These are phyloP conservation scores for Meteorus cinctellus DNA, from an alignment of 2,888 invertebrate genomes.

Conservation along the genomic window DNA sequence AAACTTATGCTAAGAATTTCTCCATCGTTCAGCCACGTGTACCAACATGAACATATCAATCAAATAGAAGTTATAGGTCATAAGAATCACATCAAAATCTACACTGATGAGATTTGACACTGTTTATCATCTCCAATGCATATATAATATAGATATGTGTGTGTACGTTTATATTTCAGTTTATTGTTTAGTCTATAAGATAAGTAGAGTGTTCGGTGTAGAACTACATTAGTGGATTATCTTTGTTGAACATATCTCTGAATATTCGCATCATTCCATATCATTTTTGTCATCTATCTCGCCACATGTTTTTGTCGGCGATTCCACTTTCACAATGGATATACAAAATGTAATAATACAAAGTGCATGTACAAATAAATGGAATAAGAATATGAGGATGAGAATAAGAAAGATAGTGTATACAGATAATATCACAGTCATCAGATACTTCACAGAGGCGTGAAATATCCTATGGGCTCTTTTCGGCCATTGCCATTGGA, in stretches of 20 bases:
- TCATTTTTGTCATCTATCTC: conserved; percentile 39
- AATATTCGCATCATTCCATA: background rate
- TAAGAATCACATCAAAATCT: no score
- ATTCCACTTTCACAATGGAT: conserved; percentile 16
- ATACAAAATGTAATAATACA: background rate
- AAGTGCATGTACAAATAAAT: background rate
- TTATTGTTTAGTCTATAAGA: conserved; percentile 6
- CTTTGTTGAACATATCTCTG: background rate
- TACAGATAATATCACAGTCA: conserved; percentile 31
- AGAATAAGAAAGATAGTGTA: conserved; percentile 44
- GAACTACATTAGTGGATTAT: background rate
- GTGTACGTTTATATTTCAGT: background rate
- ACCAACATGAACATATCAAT: no score
- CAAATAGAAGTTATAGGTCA: no score
- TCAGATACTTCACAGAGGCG: conserved; percentile 38
- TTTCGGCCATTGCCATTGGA: conserved; percentile 50
- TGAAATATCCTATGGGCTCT: conserved; percentile 35
- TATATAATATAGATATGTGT: background rate
- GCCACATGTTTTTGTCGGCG: background rate
- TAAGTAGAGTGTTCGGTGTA: background rate
- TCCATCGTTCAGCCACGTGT: no score
- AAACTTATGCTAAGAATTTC: no score
- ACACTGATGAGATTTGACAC: no score
- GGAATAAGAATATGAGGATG: conserved; percentile 20
- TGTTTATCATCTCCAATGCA: background rate